phyloP scores from a whole-genome alignment of 2,113 vertebrate species.

The Gymnocephalus cernua region DNA sequence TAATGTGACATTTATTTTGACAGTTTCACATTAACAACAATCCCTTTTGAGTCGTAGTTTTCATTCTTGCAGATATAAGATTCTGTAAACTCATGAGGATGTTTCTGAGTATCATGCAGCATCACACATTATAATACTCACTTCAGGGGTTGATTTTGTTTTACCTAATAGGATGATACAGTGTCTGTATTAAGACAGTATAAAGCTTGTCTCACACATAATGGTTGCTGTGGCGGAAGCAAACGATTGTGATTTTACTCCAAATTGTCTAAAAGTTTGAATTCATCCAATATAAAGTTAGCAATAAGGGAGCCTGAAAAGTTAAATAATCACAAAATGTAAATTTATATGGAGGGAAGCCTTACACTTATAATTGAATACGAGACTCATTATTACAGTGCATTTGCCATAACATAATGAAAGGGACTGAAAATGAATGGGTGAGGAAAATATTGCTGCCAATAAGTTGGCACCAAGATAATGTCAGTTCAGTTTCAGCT shows the following conservation, averaged over 20 bases:
- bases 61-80: not conserved
- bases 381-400: not conserved
- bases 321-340: not conserved
- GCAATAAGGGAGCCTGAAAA: not conserved
- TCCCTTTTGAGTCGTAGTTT: not conserved
- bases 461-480: constrained; percentile 19
- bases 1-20: constrained; percentile 6
- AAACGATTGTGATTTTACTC: not conserved
- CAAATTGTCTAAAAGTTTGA: not conserved
- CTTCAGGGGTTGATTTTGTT: not conserved
- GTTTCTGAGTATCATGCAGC: not conserved
- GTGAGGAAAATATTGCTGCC: constrained; percentile 5
- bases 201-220: not conserved
- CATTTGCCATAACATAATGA: constrained; percentile 5
- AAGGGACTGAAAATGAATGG: constrained; percentile 2
- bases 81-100: not conserved
- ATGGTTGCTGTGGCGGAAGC: not conserved
- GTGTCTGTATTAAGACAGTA: not conserved
- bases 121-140: not conserved
- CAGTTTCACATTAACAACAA: not conserved
- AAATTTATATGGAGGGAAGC: not conserved
- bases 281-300: not conserved
- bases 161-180: constrained; percentile 8
- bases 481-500: constrained; percentile 42
- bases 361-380: not conserved